A percentile compares a stretch with the other conserved stretches of the same genome.
These are phyloP conservation scores for Jordanella pulchra DNA, from an alignment of 2,797 vertebrate genomes.

Conservation along the genomic window DNA sequence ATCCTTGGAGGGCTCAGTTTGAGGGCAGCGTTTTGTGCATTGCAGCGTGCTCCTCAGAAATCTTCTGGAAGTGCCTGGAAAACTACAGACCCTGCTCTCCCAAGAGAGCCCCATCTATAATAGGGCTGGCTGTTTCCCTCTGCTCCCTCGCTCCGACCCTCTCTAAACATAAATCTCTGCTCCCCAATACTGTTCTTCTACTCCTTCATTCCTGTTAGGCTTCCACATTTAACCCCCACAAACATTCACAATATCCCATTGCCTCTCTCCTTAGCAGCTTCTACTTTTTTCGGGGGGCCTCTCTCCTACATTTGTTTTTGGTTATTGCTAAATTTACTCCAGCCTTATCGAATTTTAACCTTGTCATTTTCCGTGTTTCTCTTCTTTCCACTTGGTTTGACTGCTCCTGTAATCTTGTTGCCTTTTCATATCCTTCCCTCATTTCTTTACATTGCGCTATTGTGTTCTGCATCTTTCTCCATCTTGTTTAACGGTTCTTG, in stretches of 20 bases:
- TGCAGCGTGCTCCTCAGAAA: slow-evolving; percentile 55
- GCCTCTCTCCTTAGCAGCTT: slow-evolving; percentile 1
- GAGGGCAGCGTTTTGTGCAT: slow-evolving; percentile 55
- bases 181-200: slow-evolving; percentile 40
- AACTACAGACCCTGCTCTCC: slow-evolving; percentile 58
- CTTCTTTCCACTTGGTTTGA: neutral
- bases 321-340: neutral
- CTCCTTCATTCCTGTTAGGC: slow-evolving; percentile 34
- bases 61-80: slow-evolving; percentile 66
- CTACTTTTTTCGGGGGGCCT: slow-evolving; percentile 1
- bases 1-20: slow-evolving; percentile 50
- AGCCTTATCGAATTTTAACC: neutral
- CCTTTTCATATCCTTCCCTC: slow-evolving; percentile 9
- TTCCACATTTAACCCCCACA: slow-evolving; percentile 34
- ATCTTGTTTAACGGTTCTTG: slow-evolving; percentile 14
- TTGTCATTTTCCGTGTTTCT: slow-evolving; percentile 8
- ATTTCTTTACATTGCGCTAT: neutral
- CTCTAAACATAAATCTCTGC: slow-evolving; percentile 68
- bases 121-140: slow-evolving; percentile 64
- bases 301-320: slow-evolving; percentile 5
- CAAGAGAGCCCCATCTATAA: slow-evolving; percentile 68
- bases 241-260: slow-evolving; percentile 19
- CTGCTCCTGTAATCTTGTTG: slow-evolving; percentile 1
- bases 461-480: neutral
- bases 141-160: slow-evolving; percentile 54